phyloP scores from a whole-genome alignment of 2,797 vertebrate genomes.

The Galagoides demidoff region DNA sequence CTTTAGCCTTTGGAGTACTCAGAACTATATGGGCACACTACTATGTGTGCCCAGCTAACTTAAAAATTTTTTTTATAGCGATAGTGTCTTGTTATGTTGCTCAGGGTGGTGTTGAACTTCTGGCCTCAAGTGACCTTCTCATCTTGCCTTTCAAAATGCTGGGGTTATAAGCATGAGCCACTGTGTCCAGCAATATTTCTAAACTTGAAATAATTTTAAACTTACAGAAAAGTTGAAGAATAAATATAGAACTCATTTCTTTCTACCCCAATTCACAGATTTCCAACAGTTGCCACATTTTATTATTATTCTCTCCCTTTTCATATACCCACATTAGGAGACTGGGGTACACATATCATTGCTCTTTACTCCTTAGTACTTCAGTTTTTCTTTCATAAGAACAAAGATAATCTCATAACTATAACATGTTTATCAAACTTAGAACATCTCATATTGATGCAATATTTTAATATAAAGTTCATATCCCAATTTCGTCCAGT shows the following conservation, averaged over 20 bases:
- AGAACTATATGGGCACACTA: neutral
- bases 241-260: neutral
- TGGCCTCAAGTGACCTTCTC: neutral
- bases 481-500: neutral
- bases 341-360: neutral
- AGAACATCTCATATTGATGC: neutral
- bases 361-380: neutral
- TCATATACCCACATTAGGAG: neutral
- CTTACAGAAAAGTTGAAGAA: slow-evolving; percentile 26
- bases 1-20: neutral
- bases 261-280: neutral
- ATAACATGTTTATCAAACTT: neutral
- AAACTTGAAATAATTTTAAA: slow-evolving; percentile 43
- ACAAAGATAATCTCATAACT: neutral
- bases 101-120: neutral
- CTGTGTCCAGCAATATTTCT: neutral
- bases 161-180: neutral
- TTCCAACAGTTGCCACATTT: neutral
- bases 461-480: neutral
- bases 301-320: slow-evolving; percentile 42
- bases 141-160: neutral
- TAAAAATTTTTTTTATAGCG: neutral
- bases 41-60: neutral
- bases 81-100: neutral
- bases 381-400: neutral